Base-by-base conservation (phyloP, 2,113 vertebrate genomes). In the Bubo bubo region DNA sequence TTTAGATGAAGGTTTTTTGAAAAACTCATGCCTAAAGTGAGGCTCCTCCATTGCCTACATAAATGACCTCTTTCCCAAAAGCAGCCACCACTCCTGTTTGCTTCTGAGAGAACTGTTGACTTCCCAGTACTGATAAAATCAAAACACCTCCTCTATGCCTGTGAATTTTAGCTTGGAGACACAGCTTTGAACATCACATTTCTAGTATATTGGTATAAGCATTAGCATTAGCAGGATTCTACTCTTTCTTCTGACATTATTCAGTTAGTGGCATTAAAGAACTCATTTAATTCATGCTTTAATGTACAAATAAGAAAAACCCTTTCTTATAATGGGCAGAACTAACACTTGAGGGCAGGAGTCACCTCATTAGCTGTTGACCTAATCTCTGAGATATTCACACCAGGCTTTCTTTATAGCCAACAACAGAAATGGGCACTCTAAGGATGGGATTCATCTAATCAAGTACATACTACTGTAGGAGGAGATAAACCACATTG, bases 401-500 rank as follows among this genome's bases (percentile, higher is more conserved):
- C 75, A 92, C 37, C 47, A 71, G 88, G 13, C 80, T 86, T 91
- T 47, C 91, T 77, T 74, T 74, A 74, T 4, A 93, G 76, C 63
- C 43, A 74, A 14, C 0, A 10, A 47, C 88, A 96, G 60, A 93
- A 79, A 85, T 8, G 24, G 3, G 14, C 49, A 79, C 30, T 93
- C 56, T 37, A 58, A 93, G 71, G 87, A 72, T 53, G 74, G 66
- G 45, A 85, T 87, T 87, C 73, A 86, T 86, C 87, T 90, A 55
- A 96, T 82, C 66, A 95, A 95, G 35, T 60, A 67, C 68, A 43
- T 4, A 32, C 19, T 56, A 71, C 60, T 55, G n/a, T 23, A 79
- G 71, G 62, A 93, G 73, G 84, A 96, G 92, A 96, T 92, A 93
- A 95, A 90, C n/a, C 53, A 73, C 4, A 10, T 27, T 79, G 90